Percentiles rank a stretch among this genome's conserved stretches.
Conservation (phyloP, 2,113 vertebrate species). For the Carassius carassius region DNA sequence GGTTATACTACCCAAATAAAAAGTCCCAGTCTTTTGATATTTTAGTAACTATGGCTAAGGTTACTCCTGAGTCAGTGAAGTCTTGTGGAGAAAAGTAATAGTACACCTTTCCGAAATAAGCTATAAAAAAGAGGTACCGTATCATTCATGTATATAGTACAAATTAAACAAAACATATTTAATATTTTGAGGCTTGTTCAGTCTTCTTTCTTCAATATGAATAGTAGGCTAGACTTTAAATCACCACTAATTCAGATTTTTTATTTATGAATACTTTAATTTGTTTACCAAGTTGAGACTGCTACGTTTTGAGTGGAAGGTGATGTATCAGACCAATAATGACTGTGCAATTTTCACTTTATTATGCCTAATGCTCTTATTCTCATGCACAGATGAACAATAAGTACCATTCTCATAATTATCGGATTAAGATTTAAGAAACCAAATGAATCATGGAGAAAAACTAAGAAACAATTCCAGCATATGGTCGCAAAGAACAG, state of each 20-base stretch:
- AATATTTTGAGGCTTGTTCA: neutral
- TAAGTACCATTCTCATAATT: neutral
- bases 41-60: neutral
- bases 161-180: neutral
- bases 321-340: neutral
- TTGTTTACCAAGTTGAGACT: neutral
- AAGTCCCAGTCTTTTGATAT: neutral
- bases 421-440: neutral
- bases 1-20: neutral
- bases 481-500: conserved; percentile 44
- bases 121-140: neutral
- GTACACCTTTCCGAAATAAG: neutral
- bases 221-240: neutral
- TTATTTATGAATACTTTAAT: neutral
- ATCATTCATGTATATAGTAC: neutral
- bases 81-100: neutral
- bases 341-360: neutral
- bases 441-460: conserved; percentile 43
- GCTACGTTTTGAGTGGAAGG: neutral
- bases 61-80: neutral
- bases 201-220: neutral
- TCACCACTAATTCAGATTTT: neutral
- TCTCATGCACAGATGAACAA: too few species aligned
- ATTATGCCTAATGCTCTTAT: neutral
- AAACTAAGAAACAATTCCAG: conserved; percentile 57